A percentile compares a stretch with the other conserved stretches of the same genome.
Evolutionary conservation across 1,140 invertebrate species (phyloP).

Genomic region (Pseudachorutes palmiensis): DNA sequence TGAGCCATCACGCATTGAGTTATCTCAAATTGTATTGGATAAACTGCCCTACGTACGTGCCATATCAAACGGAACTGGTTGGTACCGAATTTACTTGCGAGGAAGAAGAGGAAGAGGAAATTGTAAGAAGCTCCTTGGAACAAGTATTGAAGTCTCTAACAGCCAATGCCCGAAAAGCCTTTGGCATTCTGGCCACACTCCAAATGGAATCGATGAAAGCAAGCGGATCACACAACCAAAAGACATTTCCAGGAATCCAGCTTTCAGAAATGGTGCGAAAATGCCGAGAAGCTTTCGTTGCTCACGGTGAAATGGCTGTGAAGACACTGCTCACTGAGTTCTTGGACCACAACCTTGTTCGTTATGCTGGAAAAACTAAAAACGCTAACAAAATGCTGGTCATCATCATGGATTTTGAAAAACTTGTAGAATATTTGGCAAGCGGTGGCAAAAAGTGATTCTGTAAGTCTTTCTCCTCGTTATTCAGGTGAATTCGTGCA

Average conservation of each 20-base stretch:
- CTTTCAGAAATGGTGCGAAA: slow-evolving; percentile 22
- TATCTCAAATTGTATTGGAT: slow-evolving; percentile 31
- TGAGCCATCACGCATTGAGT: slow-evolving; percentile 12
- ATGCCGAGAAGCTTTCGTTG: slow-evolving; percentile 31
- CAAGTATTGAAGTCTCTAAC: slow-evolving; percentile 32
- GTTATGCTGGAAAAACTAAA: slow-evolving; percentile 17
- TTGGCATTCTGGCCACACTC: slow-evolving; percentile 23
- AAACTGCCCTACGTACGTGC: slow-evolving; percentile 27
- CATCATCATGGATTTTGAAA: not conserved
- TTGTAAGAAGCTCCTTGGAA: slow-evolving; percentile 22
- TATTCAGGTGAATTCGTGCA: too few relatives aligned
- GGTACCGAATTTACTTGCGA: slow-evolving; percentile 29
- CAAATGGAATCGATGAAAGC: slow-evolving; percentile 27
- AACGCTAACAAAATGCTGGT: slow-evolving; percentile 4
- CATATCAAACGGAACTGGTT: slow-evolving; percentile 7
- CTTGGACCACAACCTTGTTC: slow-evolving; percentile 34
- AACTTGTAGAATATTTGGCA: not conserved
- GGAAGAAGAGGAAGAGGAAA: slow-evolving; percentile 9
- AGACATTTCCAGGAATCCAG: slow-evolving; percentile 26
- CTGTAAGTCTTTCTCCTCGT: too few relatives aligned
- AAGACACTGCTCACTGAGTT: slow-evolving; percentile 30
- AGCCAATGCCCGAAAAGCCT: slow-evolving; percentile 31
- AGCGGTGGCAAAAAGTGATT: too few relatives aligned
- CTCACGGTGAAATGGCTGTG: slow-evolving; percentile 24
- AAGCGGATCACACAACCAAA: slow-evolving; percentile 10